A percentile compares a stretch with the other conserved stretches of the same genome.
phyloP scores from a whole-genome alignment of 2,888 invertebrate genomes.

The Tromatobia lineatoria region DNA sequence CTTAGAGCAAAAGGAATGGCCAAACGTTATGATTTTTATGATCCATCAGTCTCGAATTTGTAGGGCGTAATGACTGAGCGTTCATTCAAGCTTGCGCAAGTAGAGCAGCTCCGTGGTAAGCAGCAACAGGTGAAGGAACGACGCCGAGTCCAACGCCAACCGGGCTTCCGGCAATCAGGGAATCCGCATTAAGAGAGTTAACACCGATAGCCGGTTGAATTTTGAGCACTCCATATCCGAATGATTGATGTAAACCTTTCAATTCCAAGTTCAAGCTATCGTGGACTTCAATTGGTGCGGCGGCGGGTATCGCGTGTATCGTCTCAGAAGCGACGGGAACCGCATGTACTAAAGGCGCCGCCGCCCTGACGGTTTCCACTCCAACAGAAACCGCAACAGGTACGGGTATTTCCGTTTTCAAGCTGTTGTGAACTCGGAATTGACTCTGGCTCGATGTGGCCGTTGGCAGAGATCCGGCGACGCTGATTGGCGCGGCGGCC shows the following conservation, averaged over 20 bases:
- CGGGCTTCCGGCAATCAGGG: conserved; percentile 33
- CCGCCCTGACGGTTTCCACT: neutral
- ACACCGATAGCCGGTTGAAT: conserved; percentile 17
- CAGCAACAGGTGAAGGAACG: conserved; percentile 47
- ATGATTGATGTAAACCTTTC: too few relatives aligned
- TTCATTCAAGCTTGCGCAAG: conserved; percentile 29
- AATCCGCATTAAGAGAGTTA: neutral
- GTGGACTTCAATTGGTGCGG: conserved; percentile 76
- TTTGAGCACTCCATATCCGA: too few relatives aligned
- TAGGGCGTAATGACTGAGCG: neutral
- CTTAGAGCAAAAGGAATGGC: neutral
- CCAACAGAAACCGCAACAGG: conserved; percentile 1
- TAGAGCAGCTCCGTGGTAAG: conserved; percentile 37
- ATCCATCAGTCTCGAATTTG: conserved; percentile 35
- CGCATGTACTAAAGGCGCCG: neutral
- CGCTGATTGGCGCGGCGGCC: conserved; percentile 32
- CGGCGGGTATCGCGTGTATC: conserved; percentile 14
- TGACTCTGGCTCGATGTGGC: conserved; percentile 78
- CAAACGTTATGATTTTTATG: conserved; percentile 16
- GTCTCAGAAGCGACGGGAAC: conserved; percentile 1
- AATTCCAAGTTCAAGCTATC: too few relatives aligned
- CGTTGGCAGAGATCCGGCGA: conserved; percentile 76
- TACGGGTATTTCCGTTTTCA: conserved; percentile 34
- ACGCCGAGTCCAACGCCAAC: conserved; percentile 59
- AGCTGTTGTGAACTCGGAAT: conserved; percentile 57